Conservation (phyloP, 2,888 invertebrate genomes). For the Cerceris rybyensis region DNA sequence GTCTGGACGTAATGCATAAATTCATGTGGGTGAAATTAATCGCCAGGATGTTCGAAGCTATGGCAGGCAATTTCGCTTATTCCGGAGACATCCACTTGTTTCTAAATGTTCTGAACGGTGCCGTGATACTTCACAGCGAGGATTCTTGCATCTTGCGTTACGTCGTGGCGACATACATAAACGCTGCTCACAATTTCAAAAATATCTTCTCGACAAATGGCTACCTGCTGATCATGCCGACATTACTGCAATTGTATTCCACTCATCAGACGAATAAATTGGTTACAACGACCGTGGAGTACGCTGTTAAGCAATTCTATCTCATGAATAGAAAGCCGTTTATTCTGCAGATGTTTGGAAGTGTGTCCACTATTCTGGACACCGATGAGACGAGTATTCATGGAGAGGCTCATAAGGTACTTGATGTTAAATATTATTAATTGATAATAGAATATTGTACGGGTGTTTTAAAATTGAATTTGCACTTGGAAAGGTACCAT, state of each 20-base stretch:
- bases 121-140: constrained; percentile 97
- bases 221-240: constrained; percentile 98
- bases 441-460: neutral
- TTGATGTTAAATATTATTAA: neutral
- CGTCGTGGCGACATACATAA: constrained; percentile 98
- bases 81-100: constrained; percentile 98
- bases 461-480: neutral
- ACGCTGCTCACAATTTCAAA: constrained; percentile 98
- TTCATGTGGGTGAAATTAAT: constrained; percentile 99
- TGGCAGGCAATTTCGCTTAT: constrained; percentile 98
- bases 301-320: constrained; percentile 99
- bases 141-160: constrained; percentile 97
- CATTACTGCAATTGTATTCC: constrained; percentile 97
- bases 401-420: constrained; percentile 95
- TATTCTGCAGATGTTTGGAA: constrained; percentile 99
- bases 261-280: constrained; percentile 98
- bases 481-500: constrained; percentile 87
- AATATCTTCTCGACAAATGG: constrained; percentile 99
- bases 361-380: constrained; percentile 97
- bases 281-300: constrained; percentile 97
- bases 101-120: constrained; percentile 98
- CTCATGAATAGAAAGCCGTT: constrained; percentile 98
- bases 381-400: constrained; percentile 93
- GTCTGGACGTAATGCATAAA: constrained; percentile 98
- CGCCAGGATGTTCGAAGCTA: constrained; percentile 98